Conservation (phyloP, 2,113 vertebrate species). For the Cranoglanis bouderius region DNA sequence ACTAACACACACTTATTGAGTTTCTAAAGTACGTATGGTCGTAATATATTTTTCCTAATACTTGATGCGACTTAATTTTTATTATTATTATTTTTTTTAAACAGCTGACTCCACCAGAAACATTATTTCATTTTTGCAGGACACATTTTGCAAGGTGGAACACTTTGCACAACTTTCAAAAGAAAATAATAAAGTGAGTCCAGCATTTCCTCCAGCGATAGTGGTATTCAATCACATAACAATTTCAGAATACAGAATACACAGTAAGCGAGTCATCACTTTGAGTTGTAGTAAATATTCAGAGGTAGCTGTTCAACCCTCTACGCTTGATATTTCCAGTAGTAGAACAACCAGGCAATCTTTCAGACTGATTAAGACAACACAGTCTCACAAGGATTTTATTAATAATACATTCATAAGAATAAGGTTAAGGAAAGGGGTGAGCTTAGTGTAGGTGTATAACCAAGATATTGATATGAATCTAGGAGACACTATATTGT, state of each 20-base stretch:
- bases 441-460: neutral
- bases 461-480: neutral
- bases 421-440: neutral
- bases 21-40: neutral
- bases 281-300: neutral
- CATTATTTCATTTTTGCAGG: neutral
- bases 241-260: neutral
- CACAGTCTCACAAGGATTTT: neutral
- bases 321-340: neutral
- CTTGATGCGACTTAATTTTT: neutral
- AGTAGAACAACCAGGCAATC: neutral
- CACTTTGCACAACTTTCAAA: neutral
- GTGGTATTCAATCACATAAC: neutral
- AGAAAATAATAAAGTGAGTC: neutral
- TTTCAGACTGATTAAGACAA: neutral
- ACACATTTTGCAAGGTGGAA: neutral
- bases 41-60: neutral
- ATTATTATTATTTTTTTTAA: neutral
- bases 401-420: neutral
- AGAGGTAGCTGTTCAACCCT: neutral
- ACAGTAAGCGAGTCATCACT: neutral
- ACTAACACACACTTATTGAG: neutral
- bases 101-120: conserved; percentile 5
- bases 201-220: neutral
- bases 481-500: too few relatives aligned